Evolutionary conservation across 2,797 vertebrate species (phyloP), one percentile per base, ranked within the genome.

Genomic region (Bovichtus diacanthus): DNA sequence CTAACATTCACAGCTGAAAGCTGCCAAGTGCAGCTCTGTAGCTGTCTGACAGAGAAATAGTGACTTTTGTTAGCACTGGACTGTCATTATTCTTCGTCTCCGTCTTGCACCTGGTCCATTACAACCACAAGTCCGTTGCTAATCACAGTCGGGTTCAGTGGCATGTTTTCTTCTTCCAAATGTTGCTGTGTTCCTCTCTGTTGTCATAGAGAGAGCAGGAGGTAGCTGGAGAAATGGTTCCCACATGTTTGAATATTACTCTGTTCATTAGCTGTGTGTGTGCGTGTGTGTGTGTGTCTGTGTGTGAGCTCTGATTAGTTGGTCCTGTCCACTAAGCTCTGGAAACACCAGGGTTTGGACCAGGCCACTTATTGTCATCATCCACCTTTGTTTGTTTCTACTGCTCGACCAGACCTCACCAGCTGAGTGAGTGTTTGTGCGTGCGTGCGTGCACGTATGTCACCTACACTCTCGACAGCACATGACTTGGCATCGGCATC

Each of bases 221-320:
- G 85, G 78, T 64, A 50, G 83, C 77, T 71, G 75, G 65, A 86
- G 65, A 90, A 92, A 92, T 90, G 80, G 91, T 86, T 92, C 81
- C 89, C 90, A 93, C 78, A 91, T 91, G 91, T 92, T 81, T 88
- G 88, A 92, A 88, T 90, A 92, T 90, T 86, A 77, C 88, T 76
- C 74, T 70, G 54, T 67, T 89, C 90, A 89, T 91, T 90, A 89
- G 80, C 73, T 13, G 41, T 55, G 55, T 44, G 54, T 44, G 60
- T 61, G 66, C 61, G 62, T 21, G 54, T 64, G 46, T 29, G 54
- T 43, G 71, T 53, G 77, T 47, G 60, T 56, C 66, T 38, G 59
- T 51, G 60, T 54, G 34, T 39, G 69, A 36, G 70, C 53, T 65
- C 67, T 90, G 90, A 90, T 90, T 90, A 90, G 92, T 90, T 84